phyloP scores from a whole-genome alignment of 1,140 invertebrate genomes.

The Trinorchestia longiramus region DNA sequence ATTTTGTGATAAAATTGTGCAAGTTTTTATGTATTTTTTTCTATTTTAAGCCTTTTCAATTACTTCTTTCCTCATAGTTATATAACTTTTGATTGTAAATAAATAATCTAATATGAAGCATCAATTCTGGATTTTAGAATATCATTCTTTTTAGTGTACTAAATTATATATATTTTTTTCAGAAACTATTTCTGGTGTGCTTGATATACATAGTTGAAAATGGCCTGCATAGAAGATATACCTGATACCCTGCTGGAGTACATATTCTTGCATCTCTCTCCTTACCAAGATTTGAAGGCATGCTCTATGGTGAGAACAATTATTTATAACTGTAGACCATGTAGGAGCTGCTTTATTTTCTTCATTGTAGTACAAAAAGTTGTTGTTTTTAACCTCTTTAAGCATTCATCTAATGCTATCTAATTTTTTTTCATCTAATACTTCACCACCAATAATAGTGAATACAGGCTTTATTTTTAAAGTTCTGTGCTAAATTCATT shows the following conservation, averaged over 20 bases:
- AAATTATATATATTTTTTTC: not conserved
- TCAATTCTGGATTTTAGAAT: too few relatives aligned
- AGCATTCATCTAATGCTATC: not conserved
- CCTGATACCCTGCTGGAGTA: constrained; percentile 94
- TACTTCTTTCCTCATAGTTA: too few relatives aligned
- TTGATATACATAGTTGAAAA: not conserved
- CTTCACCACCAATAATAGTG: too few relatives aligned
- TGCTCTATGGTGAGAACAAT: constrained; percentile 81
- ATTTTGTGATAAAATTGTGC: too few relatives aligned
- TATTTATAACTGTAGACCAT: not conserved
- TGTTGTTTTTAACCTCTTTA: not conserved
- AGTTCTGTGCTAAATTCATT: not conserved
- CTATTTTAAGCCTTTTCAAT: too few relatives aligned
- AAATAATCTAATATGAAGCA: too few relatives aligned
- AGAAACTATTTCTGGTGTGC: not conserved
- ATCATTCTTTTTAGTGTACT: too few relatives aligned
- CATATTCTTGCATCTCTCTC: constrained; percentile 88
- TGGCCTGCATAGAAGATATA: constrained; percentile 71
- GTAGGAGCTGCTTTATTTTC: not conserved
- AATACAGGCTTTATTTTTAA: too few relatives aligned
- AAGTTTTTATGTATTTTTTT: too few relatives aligned
- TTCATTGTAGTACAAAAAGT: not conserved
- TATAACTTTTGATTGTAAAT: too few relatives aligned
- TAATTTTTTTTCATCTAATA: not conserved
- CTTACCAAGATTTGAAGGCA: constrained; percentile 88